Conservation (phyloP, 2,888 invertebrate species). For the Patella caerulea region DNA sequence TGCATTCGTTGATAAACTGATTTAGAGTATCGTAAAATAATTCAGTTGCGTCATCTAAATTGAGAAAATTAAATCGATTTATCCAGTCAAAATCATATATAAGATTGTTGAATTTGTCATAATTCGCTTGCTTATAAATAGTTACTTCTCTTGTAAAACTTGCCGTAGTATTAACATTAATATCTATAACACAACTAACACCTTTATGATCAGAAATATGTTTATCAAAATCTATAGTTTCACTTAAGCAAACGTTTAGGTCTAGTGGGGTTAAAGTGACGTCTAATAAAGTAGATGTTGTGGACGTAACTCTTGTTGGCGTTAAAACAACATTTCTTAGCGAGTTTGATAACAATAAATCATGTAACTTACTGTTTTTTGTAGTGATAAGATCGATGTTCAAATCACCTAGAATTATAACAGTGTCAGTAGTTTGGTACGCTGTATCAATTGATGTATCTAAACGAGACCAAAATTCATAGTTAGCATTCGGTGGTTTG, state of each 20-base stretch:
- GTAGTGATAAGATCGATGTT: background rate
- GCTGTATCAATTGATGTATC: background rate
- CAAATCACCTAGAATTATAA: background rate
- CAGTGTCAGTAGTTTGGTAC: background rate
- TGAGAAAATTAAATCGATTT: background rate
- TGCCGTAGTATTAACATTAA: too few species aligned
- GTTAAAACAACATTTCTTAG: background rate
- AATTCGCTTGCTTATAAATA: background rate
- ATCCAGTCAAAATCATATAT: background rate
- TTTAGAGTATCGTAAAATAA: background rate
- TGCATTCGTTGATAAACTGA: background rate
- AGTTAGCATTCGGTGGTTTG: background rate
- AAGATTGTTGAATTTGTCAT: background rate
- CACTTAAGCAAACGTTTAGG: background rate
- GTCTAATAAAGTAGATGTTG: background rate
- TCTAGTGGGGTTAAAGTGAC: background rate
- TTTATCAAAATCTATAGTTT: background rate
- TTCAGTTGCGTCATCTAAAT: background rate
- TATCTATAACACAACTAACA: too few species aligned
- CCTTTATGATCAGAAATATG: background rate
- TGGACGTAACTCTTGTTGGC: background rate
- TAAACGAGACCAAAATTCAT: background rate
- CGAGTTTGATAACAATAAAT: background rate
- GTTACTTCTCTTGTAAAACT: background rate
- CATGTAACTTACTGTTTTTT: background rate